Percentiles rank a stretch among this genome's conserved stretches.
Evolutionary conservation across 1,140 invertebrate species (phyloP).

Genomic region (Brachionus koreanus): DNA sequence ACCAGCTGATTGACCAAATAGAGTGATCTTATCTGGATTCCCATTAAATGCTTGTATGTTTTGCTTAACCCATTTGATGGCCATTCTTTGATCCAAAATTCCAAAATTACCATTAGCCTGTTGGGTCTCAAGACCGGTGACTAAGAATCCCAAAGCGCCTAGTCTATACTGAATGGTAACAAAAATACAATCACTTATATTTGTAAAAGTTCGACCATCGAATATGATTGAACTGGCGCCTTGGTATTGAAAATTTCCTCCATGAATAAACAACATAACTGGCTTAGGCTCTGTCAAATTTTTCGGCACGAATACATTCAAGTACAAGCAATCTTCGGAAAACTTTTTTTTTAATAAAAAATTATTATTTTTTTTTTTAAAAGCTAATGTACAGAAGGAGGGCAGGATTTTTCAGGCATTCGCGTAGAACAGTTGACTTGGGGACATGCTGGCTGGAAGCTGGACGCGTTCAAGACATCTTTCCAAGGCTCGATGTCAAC

Average conservation of each 20-base stretch:
- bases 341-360: no score
- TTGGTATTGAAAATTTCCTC: constrained; percentile 79
- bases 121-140: constrained; percentile 36
- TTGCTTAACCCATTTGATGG: constrained; percentile 49
- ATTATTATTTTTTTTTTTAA: no score
- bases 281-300: constrained; percentile 62
- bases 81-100: constrained; percentile 49
- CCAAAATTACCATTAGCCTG: constrained; percentile 49
- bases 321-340: constrained; percentile 87
- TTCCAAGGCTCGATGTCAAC: constrained; percentile 69
- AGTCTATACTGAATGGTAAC: constrained; percentile 92
- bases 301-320: constrained; percentile 76
- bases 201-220: constrained; percentile 73
- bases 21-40: constrained; percentile 70
- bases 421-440: constrained; percentile 35
- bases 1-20: constrained; percentile 93
- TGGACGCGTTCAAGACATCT: constrained; percentile 69
- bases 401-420: constrained; percentile 46
- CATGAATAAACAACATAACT: constrained; percentile 95
- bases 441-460: constrained; percentile 75
- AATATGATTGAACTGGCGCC: constrained; percentile 93
- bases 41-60: constrained; percentile 51
- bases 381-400: constrained; percentile 81
- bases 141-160: constrained; percentile 31
- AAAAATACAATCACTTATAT: constrained; percentile 72